These are phyloP conservation scores for Gobio occitaniae DNA, from an alignment of 2,797 vertebrate genomes.

Conservation along the genomic window DNA sequence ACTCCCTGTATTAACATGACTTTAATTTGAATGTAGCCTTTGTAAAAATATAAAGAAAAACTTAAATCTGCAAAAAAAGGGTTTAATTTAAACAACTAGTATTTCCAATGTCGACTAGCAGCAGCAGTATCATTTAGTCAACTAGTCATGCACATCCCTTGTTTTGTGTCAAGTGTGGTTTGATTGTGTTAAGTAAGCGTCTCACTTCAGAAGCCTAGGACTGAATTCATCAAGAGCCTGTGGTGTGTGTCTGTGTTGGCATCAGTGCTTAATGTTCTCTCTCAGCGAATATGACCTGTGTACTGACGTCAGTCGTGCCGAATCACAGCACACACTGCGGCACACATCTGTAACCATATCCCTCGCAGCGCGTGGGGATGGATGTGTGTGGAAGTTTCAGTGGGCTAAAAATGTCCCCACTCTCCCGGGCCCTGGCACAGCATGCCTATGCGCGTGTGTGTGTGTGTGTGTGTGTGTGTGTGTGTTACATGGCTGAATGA, in stretches of 20 bases:
- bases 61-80: not conserved
- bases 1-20: not conserved
- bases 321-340: constrained; percentile 53
- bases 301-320: constrained; percentile 61
- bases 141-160: not conserved
- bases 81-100: not conserved
- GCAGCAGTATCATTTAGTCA: not conserved
- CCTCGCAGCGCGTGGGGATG: constrained; percentile 24
- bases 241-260: constrained; percentile 29
- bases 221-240: constrained; percentile 29
- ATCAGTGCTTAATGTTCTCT: constrained; percentile 45
- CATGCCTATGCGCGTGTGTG: constrained; percentile 10
- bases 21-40: not conserved
- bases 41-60: not conserved
- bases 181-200: not conserved
- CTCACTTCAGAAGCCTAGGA: constrained; percentile 25
- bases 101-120: not conserved
- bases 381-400: constrained; percentile 43
- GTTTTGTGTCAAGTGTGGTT: constrained; percentile 4
- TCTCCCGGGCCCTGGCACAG: constrained; percentile 41
- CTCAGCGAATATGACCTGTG: constrained; percentile 62
- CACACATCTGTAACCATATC: constrained; percentile 64
- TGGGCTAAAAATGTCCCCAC: constrained; percentile 60
- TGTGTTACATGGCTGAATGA: constrained; percentile 48
- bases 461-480: too few species aligned